phyloP scores from a whole-genome alignment of 2,113 vertebrate species.

The Rhabdornis inornatus region DNA sequence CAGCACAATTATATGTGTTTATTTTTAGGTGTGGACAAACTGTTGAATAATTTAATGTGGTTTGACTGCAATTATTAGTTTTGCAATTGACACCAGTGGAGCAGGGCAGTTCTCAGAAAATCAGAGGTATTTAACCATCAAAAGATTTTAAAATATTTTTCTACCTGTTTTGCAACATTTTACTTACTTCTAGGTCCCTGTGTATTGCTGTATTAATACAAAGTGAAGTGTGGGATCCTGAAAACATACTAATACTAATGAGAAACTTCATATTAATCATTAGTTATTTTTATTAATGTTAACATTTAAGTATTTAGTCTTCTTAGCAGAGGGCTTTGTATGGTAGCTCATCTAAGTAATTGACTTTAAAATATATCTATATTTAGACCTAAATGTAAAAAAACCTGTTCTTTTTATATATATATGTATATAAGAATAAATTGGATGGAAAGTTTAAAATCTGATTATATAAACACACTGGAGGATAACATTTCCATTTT shows the following conservation, averaged over 20 bases:
- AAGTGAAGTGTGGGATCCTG: background rate
- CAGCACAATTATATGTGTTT: background rate
- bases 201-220: background rate
- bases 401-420: background rate
- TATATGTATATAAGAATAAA: background rate
- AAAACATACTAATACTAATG: background rate
- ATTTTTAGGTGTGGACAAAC: background rate
- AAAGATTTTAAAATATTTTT: background rate
- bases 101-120: background rate
- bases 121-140: background rate
- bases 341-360: conserved; percentile 16
- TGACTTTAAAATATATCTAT: conserved; percentile 16
- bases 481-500: background rate
- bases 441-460: background rate
- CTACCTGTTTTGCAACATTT: background rate
- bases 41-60: background rate
- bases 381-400: background rate
- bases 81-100: background rate
- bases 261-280: background rate
- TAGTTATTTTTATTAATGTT: background rate
- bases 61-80: background rate
- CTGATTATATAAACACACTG: background rate
- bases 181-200: background rate
- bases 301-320: background rate
- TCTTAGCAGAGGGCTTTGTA: conserved; percentile 9